A percentile compares a stretch with the other conserved stretches of the same genome.
Conservation (phyloP, 2,888 invertebrate genomes). For the Iphiclides podalirius region DNA sequence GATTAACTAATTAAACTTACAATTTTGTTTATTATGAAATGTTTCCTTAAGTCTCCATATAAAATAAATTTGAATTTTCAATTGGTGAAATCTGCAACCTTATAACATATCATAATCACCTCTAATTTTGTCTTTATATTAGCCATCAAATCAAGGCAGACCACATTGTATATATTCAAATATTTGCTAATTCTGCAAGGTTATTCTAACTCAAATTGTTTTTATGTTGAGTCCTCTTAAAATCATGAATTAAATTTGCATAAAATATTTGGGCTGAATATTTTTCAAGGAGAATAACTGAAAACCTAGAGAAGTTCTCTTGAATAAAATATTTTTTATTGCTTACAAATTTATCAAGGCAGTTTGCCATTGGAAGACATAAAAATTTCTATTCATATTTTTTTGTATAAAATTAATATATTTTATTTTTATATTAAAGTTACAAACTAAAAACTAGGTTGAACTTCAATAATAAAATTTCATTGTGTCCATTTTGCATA, state of each 20-base stretch:
- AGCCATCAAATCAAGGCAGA: constrained; percentile 54
- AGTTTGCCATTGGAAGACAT: no score
- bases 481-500: not conserved
- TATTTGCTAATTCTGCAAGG: constrained; percentile 59
- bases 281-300: constrained; percentile 13
- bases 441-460: no score
- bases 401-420: no score
- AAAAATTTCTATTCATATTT: no score
- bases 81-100: not conserved
- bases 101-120: constrained; percentile 9
- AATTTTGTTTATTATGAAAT: not conserved
- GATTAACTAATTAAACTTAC: not conserved
- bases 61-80: no score
- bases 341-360: not conserved
- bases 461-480: not conserved
- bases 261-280: constrained; percentile 23
- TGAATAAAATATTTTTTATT: not conserved
- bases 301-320: constrained; percentile 1
- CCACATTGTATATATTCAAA: constrained; percentile 55
- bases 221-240: constrained; percentile 31
- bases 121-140: constrained; percentile 30
- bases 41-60: not conserved
- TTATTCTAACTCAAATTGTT: constrained; percentile 42
- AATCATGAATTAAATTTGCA: constrained; percentile 25
- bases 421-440: no score